Conservation (phyloP, 2,113 vertebrate genomes). For the Otolemur garnettii region DNA sequence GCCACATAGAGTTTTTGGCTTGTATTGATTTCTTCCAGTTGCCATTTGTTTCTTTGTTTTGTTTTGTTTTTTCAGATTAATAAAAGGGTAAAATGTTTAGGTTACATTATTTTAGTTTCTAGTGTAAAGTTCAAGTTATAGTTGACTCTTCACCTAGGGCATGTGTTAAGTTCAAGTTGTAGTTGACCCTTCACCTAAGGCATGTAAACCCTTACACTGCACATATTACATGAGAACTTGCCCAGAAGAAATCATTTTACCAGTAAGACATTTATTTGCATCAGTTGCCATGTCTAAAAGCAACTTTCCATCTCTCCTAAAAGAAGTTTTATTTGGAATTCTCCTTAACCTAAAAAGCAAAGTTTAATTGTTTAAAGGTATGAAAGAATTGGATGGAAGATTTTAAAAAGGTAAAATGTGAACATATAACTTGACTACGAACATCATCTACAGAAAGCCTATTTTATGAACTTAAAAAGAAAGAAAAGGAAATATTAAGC, state of each 20-base stretch:
- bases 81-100: too few relatives aligned
- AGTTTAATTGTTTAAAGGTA: neutral
- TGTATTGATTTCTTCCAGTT: slow-evolving; percentile 26
- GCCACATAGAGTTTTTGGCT: neutral
- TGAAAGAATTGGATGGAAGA: neutral
- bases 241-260: too few relatives aligned
- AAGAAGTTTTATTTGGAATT: neutral
- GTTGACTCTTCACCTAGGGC: too few relatives aligned
- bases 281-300: neutral
- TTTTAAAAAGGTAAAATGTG: neutral
- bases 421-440: neutral
- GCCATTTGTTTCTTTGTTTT: neutral
- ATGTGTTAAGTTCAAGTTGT: too few relatives aligned
- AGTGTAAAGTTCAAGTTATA: too few relatives aligned
- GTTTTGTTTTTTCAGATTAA: too few relatives aligned
- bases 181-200: too few relatives aligned
- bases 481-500: neutral
- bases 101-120: too few relatives aligned
- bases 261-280: too few relatives aligned
- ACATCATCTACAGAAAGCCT: neutral
- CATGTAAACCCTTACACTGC: too few relatives aligned
- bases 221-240: too few relatives aligned
- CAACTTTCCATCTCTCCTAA: neutral
- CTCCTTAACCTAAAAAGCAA: neutral
- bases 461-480: neutral